A percentile compares a stretch with the other conserved stretches of the same genome.
These are phyloP conservation scores for Melanotaenia boesemani DNA, from an alignment of 2,797 vertebrate genomes.

Conservation along the genomic window DNA sequence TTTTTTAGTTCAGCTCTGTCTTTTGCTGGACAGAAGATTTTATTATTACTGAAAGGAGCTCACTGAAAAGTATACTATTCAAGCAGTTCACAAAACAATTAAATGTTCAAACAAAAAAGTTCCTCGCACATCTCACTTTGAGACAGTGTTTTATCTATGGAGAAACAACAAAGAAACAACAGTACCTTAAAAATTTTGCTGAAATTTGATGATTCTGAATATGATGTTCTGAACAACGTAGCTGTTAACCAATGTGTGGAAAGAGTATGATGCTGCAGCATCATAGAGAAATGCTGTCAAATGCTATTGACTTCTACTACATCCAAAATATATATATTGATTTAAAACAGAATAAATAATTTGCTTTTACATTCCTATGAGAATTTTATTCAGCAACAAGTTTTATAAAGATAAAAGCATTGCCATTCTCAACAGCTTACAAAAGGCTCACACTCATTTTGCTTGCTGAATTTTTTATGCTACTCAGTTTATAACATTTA, in stretches of 20 bases:
- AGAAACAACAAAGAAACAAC: conserved; percentile 23
- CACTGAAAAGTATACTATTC: conserved; percentile 44
- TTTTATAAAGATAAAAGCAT: conserved; percentile 50
- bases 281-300: conserved; percentile 54
- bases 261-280: conserved; percentile 38
- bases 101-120: conserved; percentile 37
- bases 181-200: conserved; percentile 41
- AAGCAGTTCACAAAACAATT: conserved; percentile 49
- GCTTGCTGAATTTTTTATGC: conserved; percentile 43
- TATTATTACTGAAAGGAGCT: conserved; percentile 24
- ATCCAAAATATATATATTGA: conserved; percentile 52
- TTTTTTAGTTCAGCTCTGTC: conserved; percentile 26
- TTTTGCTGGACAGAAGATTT: conserved; percentile 31
- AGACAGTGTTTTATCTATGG: background rate
- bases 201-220: conserved; percentile 34
- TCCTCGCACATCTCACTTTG: conserved; percentile 25
- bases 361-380: conserved; percentile 27
- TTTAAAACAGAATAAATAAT: conserved; percentile 35
- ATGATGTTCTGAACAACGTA: conserved; percentile 28
- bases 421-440: conserved; percentile 28
- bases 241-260: conserved; percentile 36
- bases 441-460: conserved; percentile 40
- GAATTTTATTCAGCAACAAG: conserved; percentile 39
- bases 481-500: conserved; percentile 46
- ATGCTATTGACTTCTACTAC: conserved; percentile 42